Evolutionary conservation across 2,888 invertebrate genomes (phyloP).

Genomic region (Drosophila parthenogenetica): DNA sequence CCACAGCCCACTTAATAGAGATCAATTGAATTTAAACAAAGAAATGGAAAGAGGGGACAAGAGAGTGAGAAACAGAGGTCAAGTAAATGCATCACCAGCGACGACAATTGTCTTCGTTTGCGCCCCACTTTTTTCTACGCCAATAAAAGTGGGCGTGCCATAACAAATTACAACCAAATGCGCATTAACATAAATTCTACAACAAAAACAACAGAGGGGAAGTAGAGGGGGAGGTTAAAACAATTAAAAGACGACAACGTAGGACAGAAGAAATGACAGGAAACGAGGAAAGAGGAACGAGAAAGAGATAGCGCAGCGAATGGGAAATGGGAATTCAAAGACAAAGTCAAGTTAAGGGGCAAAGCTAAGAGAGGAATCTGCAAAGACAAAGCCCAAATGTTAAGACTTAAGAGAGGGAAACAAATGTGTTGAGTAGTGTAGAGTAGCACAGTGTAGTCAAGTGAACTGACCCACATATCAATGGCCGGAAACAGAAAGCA

Average conservation of each 20-base stretch:
- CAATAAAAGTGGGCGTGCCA: slow-evolving; percentile 48
- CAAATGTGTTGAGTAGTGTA: slow-evolving; percentile 6
- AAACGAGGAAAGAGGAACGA: slow-evolving; percentile 35
- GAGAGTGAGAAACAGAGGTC: slow-evolving; percentile 42
- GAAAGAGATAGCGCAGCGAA: slow-evolving; percentile 1
- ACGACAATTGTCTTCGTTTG: slow-evolving; percentile 49
- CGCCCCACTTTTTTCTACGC: slow-evolving; percentile 3
- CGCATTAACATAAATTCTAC: slow-evolving; percentile 69
- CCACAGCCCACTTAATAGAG: slow-evolving; percentile 66
- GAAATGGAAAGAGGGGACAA: slow-evolving; percentile 31
- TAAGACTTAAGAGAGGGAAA: slow-evolving; percentile 21
- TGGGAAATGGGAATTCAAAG: slow-evolving; percentile 1
- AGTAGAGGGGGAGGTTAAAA: slow-evolving; percentile 27
- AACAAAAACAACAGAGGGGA: slow-evolving; percentile 29
- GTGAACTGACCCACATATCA: slow-evolving; percentile 58
- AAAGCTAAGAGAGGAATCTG: slow-evolving; percentile 37
- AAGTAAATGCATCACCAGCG: slow-evolving; percentile 54
- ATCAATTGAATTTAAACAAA: slow-evolving; percentile 81
- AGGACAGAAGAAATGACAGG: slow-evolving; percentile 56
- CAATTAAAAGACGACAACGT: slow-evolving; percentile 58
- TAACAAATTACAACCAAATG: slow-evolving; percentile 67
- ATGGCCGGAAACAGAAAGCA: slow-evolving; percentile 56
- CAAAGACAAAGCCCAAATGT: slow-evolving; percentile 53
- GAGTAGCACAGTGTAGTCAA: slow-evolving; percentile 20
- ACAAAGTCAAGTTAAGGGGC: slow-evolving; percentile 9